A percentile compares a stretch with the other conserved stretches of the same genome.
Evolutionary conservation across 2,797 vertebrate species (phyloP).

Genomic region (Melanotaenia pygmaea): DNA sequence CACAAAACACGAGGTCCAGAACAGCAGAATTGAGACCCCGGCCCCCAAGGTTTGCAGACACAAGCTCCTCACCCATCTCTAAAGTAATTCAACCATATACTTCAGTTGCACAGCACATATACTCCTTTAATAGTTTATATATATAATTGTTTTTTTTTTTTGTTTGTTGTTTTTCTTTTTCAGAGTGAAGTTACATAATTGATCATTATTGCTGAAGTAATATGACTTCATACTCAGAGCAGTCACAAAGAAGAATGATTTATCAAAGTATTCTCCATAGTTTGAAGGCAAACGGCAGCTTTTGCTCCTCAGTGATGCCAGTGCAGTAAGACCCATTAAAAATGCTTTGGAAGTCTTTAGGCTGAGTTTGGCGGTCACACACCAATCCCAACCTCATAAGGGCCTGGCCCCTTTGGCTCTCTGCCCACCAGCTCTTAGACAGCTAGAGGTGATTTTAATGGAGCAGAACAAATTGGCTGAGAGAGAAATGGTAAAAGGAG

Average conservation of each 20-base stretch:
- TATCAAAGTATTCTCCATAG: not conserved
- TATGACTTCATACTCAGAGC: constrained; percentile 3
- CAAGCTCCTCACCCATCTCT: too few relatives aligned
- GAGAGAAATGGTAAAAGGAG: constrained; percentile 30
- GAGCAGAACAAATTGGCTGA: constrained; percentile 64
- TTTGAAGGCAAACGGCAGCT: constrained; percentile 15
- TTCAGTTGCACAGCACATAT: too few relatives aligned
- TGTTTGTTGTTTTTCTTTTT: not conserved
- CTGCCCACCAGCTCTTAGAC: constrained; percentile 28
- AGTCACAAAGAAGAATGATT: constrained; percentile 12
- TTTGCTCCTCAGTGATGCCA: constrained; percentile 27
- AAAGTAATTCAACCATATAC: too few relatives aligned
- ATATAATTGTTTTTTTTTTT: not conserved
- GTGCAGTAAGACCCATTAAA: constrained; percentile 39
- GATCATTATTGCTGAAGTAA: not conserved
- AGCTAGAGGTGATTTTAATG: constrained; percentile 62
- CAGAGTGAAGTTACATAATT: not conserved
- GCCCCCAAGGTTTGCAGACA: too few relatives aligned
- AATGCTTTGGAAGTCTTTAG: constrained; percentile 49
- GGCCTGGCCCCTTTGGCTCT: constrained; percentile 44
- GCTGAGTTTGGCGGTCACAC: constrained; percentile 39
- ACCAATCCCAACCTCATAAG: constrained; percentile 64
- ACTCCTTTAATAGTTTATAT: too few relatives aligned
- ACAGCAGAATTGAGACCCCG: too few relatives aligned
- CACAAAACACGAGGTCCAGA: too few relatives aligned